Conservation (phyloP, 2,797 vertebrate species). For the Coracias cyanogaster region DNA sequence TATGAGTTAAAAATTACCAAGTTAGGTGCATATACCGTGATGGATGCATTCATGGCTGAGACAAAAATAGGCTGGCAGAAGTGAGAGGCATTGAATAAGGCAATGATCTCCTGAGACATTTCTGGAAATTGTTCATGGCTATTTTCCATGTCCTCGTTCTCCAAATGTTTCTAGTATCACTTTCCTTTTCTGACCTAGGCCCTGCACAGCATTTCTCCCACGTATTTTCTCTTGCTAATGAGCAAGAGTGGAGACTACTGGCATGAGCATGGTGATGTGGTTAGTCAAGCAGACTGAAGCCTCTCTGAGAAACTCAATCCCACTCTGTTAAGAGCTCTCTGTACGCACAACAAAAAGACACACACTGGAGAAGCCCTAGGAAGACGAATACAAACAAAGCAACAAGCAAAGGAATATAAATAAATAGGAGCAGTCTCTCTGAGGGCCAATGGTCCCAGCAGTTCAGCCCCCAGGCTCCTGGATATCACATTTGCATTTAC, state of each 20-base stretch:
- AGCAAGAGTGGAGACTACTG: neutral
- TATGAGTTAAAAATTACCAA: conserved; percentile 66
- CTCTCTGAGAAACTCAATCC: neutral
- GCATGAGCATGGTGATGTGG: neutral
- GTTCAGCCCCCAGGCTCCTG: neutral
- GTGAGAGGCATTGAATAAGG: conserved; percentile 19
- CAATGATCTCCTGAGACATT: conserved; percentile 19
- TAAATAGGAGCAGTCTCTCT: neutral
- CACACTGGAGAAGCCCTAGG: neutral
- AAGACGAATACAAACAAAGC: neutral
- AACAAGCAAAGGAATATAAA: neutral
- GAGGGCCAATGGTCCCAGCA: neutral
- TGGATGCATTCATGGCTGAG: neutral
- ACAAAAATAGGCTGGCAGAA: conserved; percentile 54
- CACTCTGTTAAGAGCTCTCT: neutral
- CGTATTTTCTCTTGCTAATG: neutral
- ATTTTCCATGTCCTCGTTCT: conserved; percentile 3
- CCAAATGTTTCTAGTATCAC: neutral
- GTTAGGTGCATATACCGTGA: conserved; percentile 1
- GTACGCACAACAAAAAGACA: neutral
- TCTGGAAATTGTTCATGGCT: conserved; percentile 43
- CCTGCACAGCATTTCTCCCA: neutral
- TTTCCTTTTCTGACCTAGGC: neutral
- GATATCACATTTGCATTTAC: neutral
- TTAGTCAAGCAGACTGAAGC: neutral